Base-by-base conservation (phyloP, 23 tunicate genomes). In the Clavelina lepadiformis region DNA sequence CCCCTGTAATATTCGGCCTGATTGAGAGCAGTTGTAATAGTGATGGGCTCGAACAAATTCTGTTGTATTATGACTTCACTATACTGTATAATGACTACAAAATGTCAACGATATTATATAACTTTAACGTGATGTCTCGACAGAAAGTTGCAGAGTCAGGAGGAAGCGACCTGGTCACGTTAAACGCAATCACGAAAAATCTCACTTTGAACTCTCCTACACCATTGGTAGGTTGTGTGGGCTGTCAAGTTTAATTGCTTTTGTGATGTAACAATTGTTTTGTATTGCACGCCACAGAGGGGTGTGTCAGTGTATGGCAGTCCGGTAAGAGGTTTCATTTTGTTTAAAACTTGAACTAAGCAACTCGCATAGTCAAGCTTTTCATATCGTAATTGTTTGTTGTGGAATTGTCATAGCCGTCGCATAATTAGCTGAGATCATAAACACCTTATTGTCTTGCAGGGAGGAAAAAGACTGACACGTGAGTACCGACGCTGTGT, bases 111-210 rank as follows among this genome's bases (percentile, higher is more conserved):
- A 46, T 46, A 20, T 0, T n/a, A 0, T 20, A 46, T 19, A 0
- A 19, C 51, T 0, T 46, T 46, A 19, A 46, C n/a, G n/a, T 46
- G 19, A 0, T 46, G 20, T n/a, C n/a, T 19, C n/a, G n/a, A 5
- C 19, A 35, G 68, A 21, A 33, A 34, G 47, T 62, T 21, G 46
- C 79, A 1, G 69, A 61, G 23, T 60, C 66, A 6, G 81, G 58
- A 3, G 75, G 68, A 7, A 86, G 61, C 50, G 58, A 86, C 44
- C 25, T 86, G 51, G 80, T 77, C 25, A 51, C 83, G 1, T 58
- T 86, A 33, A 77, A 77, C 50, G 85, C 80, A 0, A 72, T 86
- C 54, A 86, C 95, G 2, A 71, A 56, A 31, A 78, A 77, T 33
- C 73, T 86, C 3, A 86, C 76, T 19, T 53, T 86, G 25, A 74